Base-by-base conservation (phyloP, 2,113 vertebrate species). In the Pygathrix nemaeus region DNA sequence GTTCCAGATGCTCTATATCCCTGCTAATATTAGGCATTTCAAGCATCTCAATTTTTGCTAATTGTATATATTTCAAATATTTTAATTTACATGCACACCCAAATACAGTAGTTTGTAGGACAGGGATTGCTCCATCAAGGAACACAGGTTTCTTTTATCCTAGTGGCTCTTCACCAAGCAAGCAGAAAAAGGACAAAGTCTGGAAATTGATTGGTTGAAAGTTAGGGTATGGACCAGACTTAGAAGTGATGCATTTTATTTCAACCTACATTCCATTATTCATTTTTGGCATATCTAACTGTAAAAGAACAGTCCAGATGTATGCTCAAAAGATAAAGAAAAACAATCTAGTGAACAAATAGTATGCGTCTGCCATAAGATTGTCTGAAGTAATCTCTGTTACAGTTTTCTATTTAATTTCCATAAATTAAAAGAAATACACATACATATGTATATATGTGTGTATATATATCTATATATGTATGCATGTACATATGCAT, bases 391-490 rank as follows among this genome's bases (percentile, higher is more conserved):
- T n/a, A 20, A 35, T 27, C 38, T 27, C 23, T n/a, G 3, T 25
- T 38, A 3, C 9, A 2, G 2, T 32, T 45, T 64, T 45, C 25
- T 27, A 16, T 27, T 64, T 64, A 52, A 50, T 50, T 43, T 75
- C 20, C 11, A 7, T 43, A 32, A 75, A 55, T 88, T 86, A 1
- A 66, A 68, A 68, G 30, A 64, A 8, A 64, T 64, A 64, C 13
- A 64, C 13, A 30, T 32, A 30, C 61, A 64, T 27, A 30, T 5
- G 5, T 27, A 64, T 30, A 64, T 64, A 5, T 13, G 5, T 2
- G 0, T 2, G 0, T 64, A 64, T 30, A 2, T 64, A 61, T 27
- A 61, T 27, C 3, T 61, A 18, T 55, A 64, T 30, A 5, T 13
- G 61, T 12, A 64, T 5, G 30, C 27, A 32, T 3, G 0, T 64